Conservation (phyloP, 1,140 invertebrate genomes). For the Oryzaephilus surinamensis region DNA sequence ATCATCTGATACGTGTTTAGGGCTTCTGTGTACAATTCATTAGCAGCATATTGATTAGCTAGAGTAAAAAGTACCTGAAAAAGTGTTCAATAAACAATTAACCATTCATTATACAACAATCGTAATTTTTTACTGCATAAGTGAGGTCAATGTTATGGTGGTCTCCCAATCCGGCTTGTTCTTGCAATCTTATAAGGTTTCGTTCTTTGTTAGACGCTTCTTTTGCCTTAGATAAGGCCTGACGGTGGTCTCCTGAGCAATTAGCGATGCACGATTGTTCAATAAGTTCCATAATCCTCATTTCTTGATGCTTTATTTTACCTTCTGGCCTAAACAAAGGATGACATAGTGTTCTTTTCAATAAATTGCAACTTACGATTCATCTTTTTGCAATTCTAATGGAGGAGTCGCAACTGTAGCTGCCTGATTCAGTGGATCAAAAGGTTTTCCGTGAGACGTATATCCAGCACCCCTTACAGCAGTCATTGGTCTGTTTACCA, state of each 20-base stretch:
- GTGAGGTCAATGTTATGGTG: constrained; percentile 88
- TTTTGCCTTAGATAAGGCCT: constrained; percentile 85
- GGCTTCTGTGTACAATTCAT: constrained; percentile 92
- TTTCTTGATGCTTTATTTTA: constrained; percentile 73
- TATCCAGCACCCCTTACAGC: constrained; percentile 93
- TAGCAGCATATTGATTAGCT: constrained; percentile 84
- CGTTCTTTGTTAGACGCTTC: constrained; percentile 90
- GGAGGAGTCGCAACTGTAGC: constrained; percentile 41
- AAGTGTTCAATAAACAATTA: constrained; percentile 2
- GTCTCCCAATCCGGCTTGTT: constrained; percentile 78
- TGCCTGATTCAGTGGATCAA: constrained; percentile 71
- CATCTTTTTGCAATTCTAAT: constrained; percentile 59
- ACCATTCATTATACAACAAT: constrained; percentile 1
- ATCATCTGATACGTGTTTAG: constrained; percentile 90
- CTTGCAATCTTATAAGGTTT: constrained; percentile 78
- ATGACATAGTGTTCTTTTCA: not conserved
- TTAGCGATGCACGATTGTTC: constrained; percentile 68
- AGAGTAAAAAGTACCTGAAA: constrained; percentile 84
- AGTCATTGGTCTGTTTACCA: constrained; percentile 69
- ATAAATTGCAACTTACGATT: constrained; percentile 47
- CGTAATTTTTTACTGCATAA: constrained; percentile 59
- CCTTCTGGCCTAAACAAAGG: constrained; percentile 59
- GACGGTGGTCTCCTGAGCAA: constrained; percentile 24
- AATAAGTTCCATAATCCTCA: constrained; percentile 72
- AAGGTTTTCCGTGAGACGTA: constrained; percentile 55